Evolutionary conservation across 2,888 invertebrate species (phyloP).

Genomic region (Meliscaeva auricollis): DNA sequence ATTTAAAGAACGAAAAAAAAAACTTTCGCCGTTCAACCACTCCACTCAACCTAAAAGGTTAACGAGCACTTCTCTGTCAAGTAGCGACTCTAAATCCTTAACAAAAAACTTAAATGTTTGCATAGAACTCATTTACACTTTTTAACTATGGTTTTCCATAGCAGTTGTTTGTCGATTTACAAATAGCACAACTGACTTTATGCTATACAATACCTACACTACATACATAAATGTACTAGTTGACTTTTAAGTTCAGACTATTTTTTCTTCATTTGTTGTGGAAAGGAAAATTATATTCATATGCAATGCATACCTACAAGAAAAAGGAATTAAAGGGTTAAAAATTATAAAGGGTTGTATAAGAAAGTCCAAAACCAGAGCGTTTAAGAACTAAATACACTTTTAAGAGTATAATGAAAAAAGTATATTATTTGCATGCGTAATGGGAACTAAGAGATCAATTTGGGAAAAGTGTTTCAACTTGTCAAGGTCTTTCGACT

Average conservation of each 20-base stretch:
- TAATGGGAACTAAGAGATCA: conserved; percentile 61
- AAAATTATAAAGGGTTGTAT: background rate
- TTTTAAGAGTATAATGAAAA: conserved; percentile 19
- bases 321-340: conserved; percentile 40
- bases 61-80: conserved; percentile 73
- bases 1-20: conserved; percentile 40
- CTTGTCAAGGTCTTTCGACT: conserved; percentile 40
- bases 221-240: background rate
- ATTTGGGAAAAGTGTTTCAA: conserved; percentile 40
- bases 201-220: no score
- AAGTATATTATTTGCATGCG: conserved; percentile 56
- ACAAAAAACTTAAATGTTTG: conserved; percentile 59
- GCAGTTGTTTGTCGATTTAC: background rate
- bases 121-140: conserved; percentile 60
- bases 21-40: conserved; percentile 67
- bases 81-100: conserved; percentile 55
- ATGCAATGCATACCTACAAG: background rate
- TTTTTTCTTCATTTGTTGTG: conserved; percentile 7
- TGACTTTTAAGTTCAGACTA: conserved; percentile 34
- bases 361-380: conserved; percentile 26
- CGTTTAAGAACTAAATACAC: conserved; percentile 35
- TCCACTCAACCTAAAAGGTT: conserved; percentile 70
- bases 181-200: conserved; percentile 33
- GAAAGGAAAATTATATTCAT: conserved; percentile 2
- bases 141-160: conserved; percentile 17